Evolutionary conservation across 2,888 invertebrate species (phyloP), one percentile per base, ranked within the genome.

Genomic region (Clivina fossor): DNA sequence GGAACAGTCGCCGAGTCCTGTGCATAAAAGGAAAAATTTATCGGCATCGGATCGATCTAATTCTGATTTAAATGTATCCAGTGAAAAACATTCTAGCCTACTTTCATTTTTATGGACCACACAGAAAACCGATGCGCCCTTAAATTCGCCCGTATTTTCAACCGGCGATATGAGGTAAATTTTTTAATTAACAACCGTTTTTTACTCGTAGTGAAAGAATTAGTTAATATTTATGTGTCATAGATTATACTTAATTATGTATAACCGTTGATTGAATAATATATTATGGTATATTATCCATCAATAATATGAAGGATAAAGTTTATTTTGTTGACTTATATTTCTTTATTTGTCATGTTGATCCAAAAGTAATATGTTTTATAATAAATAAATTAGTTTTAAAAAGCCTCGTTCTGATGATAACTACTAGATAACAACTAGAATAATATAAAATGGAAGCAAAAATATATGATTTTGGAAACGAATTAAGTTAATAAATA

Each of bases 1-100:
- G 0, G 78, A 79, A 28, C 67, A 66, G 44, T 74, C 73, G 54
- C 70, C 77, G 0, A 80, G 80, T 68, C 80, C 80, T 0, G 62
- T 76, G 5, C 69, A 69, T 55, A 77, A 76, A 63, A 68, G 79
- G 20, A 77, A 75, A 62, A 71, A 68, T 24, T 68, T 71, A 0
- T 73, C 71, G 9, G 74, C 72, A 30, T 77, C 73, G 53, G 77
- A 78, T 1, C 69, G 64, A 58, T 71, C 72, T 15, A 61, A 37
- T 40, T 60, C 48, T 15, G 69, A 70, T 9, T 24, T 57, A 24
- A 50, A 48, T 40, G 30, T 33, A 37, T 48, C 60, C 28, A 47
- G 43, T 22, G 72, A 72, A 28, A 71, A 70, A 61, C 61, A 67
- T 2, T 64, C 67, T n/a, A 67, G 69, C 49, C 62, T 73, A 40